phyloP scores from a whole-genome alignment of 1,140 invertebrate genomes.

The Trichoplusia ni region DNA sequence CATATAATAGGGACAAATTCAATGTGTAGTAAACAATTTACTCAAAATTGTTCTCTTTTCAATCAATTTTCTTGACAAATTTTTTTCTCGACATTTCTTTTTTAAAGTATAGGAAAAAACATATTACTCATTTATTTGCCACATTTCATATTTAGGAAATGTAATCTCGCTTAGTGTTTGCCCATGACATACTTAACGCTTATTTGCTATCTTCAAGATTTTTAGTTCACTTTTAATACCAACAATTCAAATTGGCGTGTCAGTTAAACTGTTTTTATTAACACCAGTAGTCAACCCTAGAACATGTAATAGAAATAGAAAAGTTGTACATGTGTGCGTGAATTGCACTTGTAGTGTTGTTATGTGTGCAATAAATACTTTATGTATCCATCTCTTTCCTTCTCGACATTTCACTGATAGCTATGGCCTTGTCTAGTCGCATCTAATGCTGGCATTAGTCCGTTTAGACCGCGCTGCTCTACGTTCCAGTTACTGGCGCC shows the following conservation, averaged over 20 bases:
- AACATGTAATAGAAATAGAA: slow-evolving; percentile 76
- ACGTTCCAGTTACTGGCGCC: slow-evolving; percentile 51
- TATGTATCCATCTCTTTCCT: slow-evolving; percentile 77
- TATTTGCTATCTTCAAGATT: slow-evolving; percentile 32
- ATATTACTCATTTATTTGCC: neutral
- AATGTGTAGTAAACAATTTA: too few relatives aligned
- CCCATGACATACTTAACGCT: slow-evolving; percentile 32
- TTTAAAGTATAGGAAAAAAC: too few relatives aligned
- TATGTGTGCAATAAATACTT: slow-evolving; percentile 79
- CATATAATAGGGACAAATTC: too few relatives aligned
- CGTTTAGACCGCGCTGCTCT: slow-evolving; percentile 55
- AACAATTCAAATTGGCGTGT: slow-evolving; percentile 30
- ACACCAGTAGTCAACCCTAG: slow-evolving; percentile 66
- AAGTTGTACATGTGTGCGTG: slow-evolving; percentile 67
- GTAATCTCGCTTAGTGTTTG: slow-evolving; percentile 15
- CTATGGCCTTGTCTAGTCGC: slow-evolving; percentile 80
- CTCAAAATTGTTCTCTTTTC: too few relatives aligned
- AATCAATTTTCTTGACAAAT: neutral
- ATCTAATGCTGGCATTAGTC: slow-evolving; percentile 79
- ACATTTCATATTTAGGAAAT: neutral
- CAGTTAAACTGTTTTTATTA: slow-evolving; percentile 51
- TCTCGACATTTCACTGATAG: slow-evolving; percentile 81
- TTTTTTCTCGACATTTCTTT: neutral
- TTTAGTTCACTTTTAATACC: slow-evolving; percentile 28
- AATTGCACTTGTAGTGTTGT: slow-evolving; percentile 71